Conservation (phyloP, 1,140 invertebrate genomes). For the Drosophila gunungcola region DNA sequence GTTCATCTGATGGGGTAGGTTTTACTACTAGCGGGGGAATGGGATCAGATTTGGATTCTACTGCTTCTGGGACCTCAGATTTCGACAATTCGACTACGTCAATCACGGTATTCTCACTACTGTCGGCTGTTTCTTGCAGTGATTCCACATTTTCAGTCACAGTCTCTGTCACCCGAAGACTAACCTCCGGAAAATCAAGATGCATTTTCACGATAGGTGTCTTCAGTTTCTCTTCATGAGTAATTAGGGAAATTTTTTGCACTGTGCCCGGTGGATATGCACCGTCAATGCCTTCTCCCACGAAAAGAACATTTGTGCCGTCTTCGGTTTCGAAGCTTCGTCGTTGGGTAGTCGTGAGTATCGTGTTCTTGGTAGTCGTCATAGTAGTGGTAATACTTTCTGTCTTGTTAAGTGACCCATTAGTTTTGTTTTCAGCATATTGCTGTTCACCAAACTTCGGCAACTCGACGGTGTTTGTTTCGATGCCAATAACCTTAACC, state of each 20-base stretch:
- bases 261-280: conserved; percentile 85
- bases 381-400: conserved; percentile 64
- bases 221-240: conserved; percentile 88
- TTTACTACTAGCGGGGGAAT: neutral
- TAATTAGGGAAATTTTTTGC: conserved; percentile 88
- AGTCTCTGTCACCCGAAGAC: conserved; percentile 79
- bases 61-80: conserved; percentile 23
- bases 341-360: conserved; percentile 72
- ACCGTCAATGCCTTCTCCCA: conserved; percentile 79
- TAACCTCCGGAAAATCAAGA: conserved; percentile 85
- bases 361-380: conserved; percentile 70
- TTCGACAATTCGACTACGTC: conserved; percentile 33
- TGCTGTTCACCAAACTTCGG: conserved; percentile 30
- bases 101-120: conserved; percentile 38
- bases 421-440: conserved; percentile 23
- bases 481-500: conserved; percentile 71
- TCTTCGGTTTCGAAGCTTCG: conserved; percentile 82
- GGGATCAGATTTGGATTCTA: conserved; percentile 14
- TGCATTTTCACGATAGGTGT: conserved; percentile 88
- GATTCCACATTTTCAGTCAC: conserved; percentile 77
- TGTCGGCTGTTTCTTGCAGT: conserved; percentile 49
- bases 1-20: conserved; percentile 1
- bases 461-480: conserved; percentile 57
- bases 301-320: conserved; percentile 81
- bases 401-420: conserved; percentile 44